Conservation (phyloP, 2,113 vertebrate genomes). For the Seriola quinqueradiata region DNA sequence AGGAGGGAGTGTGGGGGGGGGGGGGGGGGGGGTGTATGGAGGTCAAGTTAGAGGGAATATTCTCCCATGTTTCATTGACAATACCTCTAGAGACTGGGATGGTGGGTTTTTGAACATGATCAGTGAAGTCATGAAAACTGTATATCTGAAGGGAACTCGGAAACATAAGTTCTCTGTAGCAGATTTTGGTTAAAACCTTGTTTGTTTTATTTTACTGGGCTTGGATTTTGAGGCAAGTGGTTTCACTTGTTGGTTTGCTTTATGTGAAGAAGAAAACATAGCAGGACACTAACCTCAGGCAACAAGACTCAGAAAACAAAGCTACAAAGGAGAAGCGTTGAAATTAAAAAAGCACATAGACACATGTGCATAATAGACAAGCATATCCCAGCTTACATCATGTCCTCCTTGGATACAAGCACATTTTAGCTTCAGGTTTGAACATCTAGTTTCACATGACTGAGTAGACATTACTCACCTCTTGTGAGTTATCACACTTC, state of each 20-base stretch:
- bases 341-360: slow-evolving; percentile 15
- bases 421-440: slow-evolving; percentile 24
- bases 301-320: slow-evolving; percentile 29
- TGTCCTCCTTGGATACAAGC: background rate
- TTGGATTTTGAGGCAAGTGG: slow-evolving; percentile 15
- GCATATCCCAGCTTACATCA: slow-evolving; percentile 39
- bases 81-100: slow-evolving; percentile 50
- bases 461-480: slow-evolving; percentile 40
- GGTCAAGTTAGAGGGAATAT: slow-evolving; percentile 72
- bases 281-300: slow-evolving; percentile 28
- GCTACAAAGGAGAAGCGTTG: slow-evolving; percentile 5
- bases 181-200: slow-evolving; percentile 25
- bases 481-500: slow-evolving; percentile 14
- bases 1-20: background rate
- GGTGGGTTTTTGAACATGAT: slow-evolving; percentile 43
- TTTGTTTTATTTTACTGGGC: background rate
- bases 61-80: slow-evolving; percentile 77
- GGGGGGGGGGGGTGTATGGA: slow-evolving; percentile 1
- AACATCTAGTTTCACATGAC: slow-evolving; percentile 38
- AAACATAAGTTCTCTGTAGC: slow-evolving; percentile 21
- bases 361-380: slow-evolving; percentile 24
- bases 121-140: slow-evolving; percentile 38
- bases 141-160: slow-evolving; percentile 20
- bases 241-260: slow-evolving; percentile 28
- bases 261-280: slow-evolving; percentile 22